Conservation (phyloP, 2,113 vertebrate genomes). For the Ardeotis arabs region DNA sequence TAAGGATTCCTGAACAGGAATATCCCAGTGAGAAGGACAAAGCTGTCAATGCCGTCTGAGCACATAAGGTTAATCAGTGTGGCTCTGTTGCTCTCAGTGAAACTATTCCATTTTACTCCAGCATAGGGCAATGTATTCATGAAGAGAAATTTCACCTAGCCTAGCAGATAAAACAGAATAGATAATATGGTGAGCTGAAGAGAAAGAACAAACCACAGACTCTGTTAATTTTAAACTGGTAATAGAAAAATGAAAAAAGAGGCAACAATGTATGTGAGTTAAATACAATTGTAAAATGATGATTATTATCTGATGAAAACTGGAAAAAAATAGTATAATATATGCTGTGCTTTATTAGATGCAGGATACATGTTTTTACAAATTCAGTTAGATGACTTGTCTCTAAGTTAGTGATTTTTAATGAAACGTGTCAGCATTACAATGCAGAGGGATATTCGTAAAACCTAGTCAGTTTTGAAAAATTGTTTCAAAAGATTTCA, state of each 20-base stretch:
- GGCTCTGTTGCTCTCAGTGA: neutral
- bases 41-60: neutral
- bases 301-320: neutral
- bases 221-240: neutral
- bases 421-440: neutral
- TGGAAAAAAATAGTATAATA: neutral
- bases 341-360: neutral
- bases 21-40: neutral
- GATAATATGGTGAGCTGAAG: neutral
- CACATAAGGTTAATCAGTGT: neutral
- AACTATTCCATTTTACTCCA: neutral
- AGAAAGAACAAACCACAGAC: neutral
- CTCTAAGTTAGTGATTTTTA: slow-evolving; percentile 9
- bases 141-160: slow-evolving; percentile 21
- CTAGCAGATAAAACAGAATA: slow-evolving; percentile 51
- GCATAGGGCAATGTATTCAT: neutral
- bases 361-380: neutral
- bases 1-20: neutral
- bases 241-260: neutral
- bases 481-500: neutral
- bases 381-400: neutral
- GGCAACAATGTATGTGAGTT: neutral
- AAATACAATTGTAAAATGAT: neutral
- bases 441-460: neutral
- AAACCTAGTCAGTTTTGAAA: neutral